Base-by-base conservation (phyloP, 2,113 vertebrate genomes). In the Dipodomys ordii region DNA sequence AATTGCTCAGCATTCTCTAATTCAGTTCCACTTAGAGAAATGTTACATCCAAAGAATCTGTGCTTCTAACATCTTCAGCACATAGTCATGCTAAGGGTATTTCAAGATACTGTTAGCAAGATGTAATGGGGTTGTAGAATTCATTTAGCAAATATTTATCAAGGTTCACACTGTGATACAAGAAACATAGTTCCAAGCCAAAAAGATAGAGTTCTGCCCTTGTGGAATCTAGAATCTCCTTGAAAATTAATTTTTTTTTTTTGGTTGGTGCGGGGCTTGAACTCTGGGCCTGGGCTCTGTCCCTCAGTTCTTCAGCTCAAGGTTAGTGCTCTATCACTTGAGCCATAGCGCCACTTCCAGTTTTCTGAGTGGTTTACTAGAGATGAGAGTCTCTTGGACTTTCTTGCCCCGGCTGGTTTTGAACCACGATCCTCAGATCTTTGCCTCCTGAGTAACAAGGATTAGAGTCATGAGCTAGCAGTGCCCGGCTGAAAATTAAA, bases 101-200 rank as follows among this genome's bases (percentile, higher is more conserved):
- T 80, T 95, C 72, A 91, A 7, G 64, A 49, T 91, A 90, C 27
- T 79, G 32, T 78, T 91, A 32, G 32, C n/a, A 93, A 83, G 30
- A 84, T 80, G 3, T 15, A 77, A 57, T 87, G 44, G 13, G 32
- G 30, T 49, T 49, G 57, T 77, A 69, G 82, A 7, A 23, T 84
- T 92, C 20, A 88, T 46, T 90, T 82, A 82, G 53, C 69, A 68
- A 39, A 57, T 68, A 83, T 67, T 88, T 73, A 79, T 79, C 57
- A 91, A 82, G 18, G 11, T 79, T 32, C 87, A 6, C 23, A 78
- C 13, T 93, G 28, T 83, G 60, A 76, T 89, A 76, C 72, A 60
- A 73, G 80, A 84, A 92, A 7, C 77, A 53, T 16, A 82, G 30
- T 62, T 81, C 30, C 64, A 89, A 71, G 81, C 30, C 79, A 67